Base-by-base conservation (phyloP, 1,140 invertebrate species). In the Solenopsis invicta region DNA sequence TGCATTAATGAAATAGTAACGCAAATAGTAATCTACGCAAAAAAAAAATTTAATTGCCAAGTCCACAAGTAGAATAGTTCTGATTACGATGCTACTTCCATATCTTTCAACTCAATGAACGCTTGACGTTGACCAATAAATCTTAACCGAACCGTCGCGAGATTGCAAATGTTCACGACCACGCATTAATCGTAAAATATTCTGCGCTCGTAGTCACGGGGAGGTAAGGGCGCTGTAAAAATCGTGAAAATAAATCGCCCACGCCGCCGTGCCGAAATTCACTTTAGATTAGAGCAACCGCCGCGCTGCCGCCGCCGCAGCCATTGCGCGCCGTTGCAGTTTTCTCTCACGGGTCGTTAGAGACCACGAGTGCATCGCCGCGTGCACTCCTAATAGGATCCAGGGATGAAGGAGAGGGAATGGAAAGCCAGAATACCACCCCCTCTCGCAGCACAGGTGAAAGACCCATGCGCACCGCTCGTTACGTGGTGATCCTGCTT, bases 261-360 rank as follows among this genome's bases (percentile, higher is more conserved):
- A 61, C 34, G 88, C 74, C 34, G 88, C 74, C 74, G 82, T 71
- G 48, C 81, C 75, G 80, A 92, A 90, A 92, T 92, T 92, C 91
- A 90, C 91, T 92, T 92, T 90, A 85, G 87, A 92, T 92, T 91
- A 91, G 85, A 90, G 69, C 45, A 69, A 59, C 69, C 56, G 61
- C 13, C 41, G 29, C 37, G 24, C 41, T 78, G 59, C 56, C 34
- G 52, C 69, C 21, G 52, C 9, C 37, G 64, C 21, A 50, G 37
- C 41, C 82, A 80, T 29, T 69, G 64, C 52, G 48, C 82, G 54
- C 54, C 59, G 75, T 45, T 64, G 72, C 86, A 90, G 76, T 92
- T 92, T 91, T 92, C 89, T 88, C 88, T 89, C 86, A 87, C 88
- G 82, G 76, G 88, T 91, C 91, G 91, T 92, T 92, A 91, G 86